Base-by-base conservation (phyloP, 1,140 invertebrate genomes). In the Stenopsyche tienmushanensis region DNA sequence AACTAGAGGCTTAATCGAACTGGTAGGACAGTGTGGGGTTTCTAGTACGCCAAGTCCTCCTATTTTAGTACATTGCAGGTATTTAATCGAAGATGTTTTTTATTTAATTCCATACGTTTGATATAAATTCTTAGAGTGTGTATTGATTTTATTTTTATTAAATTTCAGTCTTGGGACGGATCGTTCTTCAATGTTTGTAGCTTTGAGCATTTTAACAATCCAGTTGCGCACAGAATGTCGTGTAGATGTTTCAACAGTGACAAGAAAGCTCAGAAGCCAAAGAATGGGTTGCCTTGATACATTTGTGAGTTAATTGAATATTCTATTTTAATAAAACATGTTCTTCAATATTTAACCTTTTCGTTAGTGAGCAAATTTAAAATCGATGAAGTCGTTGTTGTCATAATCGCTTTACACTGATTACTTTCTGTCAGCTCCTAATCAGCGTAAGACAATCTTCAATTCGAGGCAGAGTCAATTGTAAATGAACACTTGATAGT, bases 121-220 rank as follows among this genome's bases (percentile, higher is more conserved):
- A n/a, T n/a, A n/a, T n/a, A n/a, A n/a, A n/a, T n/a, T n/a, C n/a
- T n/a, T n/a, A 39, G 5, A 39, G 5, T 8, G 15, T 58, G 10
- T 58, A 42, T 7, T 62, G n/a, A 44, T n/a, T 10, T 18, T 21
- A 25, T 58, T 23, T 41, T 49, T 7, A 15, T 21, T 3, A 55
- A 60, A 65, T 73, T 68, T n/a, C 72, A 89, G 87, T 73, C 81
- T 84, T 70, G 93, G 93, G 45, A 91, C 92, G 9, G 91, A 94
- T 76, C 83, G 93, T 70, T 93, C 91, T 77, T 91, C 91, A 17
- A 89, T 95, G 81, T 94, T 94, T 77, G 90, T 94, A 60, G 90
- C 90, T 20, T 83, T 95, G 65, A 91, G 90, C 75, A 90, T 93
- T 73, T 82, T 95, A 45, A 87, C 94, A 41, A 87, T 91, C 74